Evolutionary conservation across 2,888 invertebrate species (phyloP).

Genomic region (Caenorhabditis angaria): DNA sequence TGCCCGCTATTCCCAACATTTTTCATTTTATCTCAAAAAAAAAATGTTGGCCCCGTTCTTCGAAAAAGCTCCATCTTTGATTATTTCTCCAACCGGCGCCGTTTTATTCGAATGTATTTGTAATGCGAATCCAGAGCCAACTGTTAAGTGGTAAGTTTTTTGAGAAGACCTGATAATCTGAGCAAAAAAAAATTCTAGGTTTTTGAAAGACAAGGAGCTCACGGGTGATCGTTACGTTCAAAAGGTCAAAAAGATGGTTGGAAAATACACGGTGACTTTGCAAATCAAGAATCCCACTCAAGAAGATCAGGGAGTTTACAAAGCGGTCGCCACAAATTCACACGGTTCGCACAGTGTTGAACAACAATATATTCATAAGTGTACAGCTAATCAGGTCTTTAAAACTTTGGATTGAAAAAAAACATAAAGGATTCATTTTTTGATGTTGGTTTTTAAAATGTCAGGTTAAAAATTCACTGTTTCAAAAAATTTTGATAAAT

Average conservation of each 20-base stretch:
- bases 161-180: background rate
- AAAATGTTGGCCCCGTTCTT: constrained; percentile 66
- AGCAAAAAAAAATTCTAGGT: constrained; percentile 38
- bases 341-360: constrained; percentile 66
- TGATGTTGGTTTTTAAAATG: constrained; percentile 7
- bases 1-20: too few relatives aligned
- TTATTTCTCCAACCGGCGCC: constrained; percentile 68
- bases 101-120: constrained; percentile 71
- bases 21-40: background rate
- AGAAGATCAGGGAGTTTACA: constrained; percentile 71
- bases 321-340: constrained; percentile 67
- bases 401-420: constrained; percentile 58
- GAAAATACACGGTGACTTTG: constrained; percentile 70
- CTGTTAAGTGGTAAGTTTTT: constrained; percentile 62
- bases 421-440: constrained; percentile 14
- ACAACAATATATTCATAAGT: constrained; percentile 66
- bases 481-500: too few relatives aligned
- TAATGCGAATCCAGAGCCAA: constrained; percentile 71
- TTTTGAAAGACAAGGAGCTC: constrained; percentile 69
- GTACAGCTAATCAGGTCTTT: constrained; percentile 70
- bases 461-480: background rate
- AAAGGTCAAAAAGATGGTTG: constrained; percentile 72
- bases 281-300: constrained; percentile 71
- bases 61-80: constrained; percentile 67
- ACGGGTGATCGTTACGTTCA: constrained; percentile 64